Conservation (phyloP, 2,113 vertebrate species). For the Centropus bengalensis region DNA sequence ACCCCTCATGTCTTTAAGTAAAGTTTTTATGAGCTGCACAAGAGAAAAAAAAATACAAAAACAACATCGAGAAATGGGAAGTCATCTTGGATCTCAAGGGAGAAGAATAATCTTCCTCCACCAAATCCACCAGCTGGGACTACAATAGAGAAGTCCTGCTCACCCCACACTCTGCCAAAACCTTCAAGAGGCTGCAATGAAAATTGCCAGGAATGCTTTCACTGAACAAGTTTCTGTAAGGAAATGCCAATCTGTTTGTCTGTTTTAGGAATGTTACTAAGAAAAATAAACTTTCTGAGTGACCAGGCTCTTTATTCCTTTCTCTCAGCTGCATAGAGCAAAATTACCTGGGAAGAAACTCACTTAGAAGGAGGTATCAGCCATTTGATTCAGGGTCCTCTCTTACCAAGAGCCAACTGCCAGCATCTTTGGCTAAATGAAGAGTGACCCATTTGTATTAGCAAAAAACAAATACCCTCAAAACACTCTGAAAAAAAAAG, state of each 20-base stretch:
- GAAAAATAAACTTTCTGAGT: not conserved
- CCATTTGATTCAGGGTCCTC: not conserved
- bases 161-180: not conserved
- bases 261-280: not conserved
- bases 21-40: not conserved
- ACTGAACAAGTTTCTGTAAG: not conserved
- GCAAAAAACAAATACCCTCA: not conserved
- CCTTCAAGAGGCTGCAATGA: not conserved
- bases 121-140: not conserved
- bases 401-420: not conserved
- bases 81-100: not conserved
- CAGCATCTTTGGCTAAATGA: not conserved
- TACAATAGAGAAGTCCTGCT: not conserved
- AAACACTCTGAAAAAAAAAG: not conserved
- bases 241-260: not conserved
- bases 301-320: not conserved
- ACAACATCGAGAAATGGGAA: not conserved
- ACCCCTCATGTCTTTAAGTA: not conserved
- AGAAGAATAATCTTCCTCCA: not conserved
- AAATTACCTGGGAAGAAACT: not conserved
- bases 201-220: not conserved
- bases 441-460: not conserved
- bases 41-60: not conserved
- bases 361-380: not conserved
- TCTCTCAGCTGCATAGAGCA: not conserved